These are phyloP conservation scores for Macrophya alboannulata DNA, from an alignment of 2,888 invertebrate genomes.

Conservation along the genomic window DNA sequence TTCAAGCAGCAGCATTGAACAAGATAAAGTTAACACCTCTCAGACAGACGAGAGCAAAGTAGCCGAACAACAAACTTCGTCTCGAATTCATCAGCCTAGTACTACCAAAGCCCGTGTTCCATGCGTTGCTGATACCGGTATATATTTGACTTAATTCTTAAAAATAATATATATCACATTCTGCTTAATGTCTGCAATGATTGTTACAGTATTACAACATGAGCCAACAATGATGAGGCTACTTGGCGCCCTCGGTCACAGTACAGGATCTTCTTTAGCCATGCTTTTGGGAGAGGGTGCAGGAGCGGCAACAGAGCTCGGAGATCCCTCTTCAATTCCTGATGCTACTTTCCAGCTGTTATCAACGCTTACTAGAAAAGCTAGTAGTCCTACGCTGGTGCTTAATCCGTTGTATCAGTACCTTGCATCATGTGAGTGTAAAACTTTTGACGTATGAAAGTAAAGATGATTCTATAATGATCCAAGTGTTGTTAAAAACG, in stretches of 20 bases:
- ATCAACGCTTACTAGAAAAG: conserved; percentile 88
- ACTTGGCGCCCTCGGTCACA: conserved; percentile 90
- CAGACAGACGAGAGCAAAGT: conserved; percentile 93
- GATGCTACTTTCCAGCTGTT: conserved; percentile 95
- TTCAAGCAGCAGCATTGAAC: conserved; percentile 66
- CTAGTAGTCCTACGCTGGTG: conserved; percentile 88
- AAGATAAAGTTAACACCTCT: conserved; percentile 77
- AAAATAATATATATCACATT: background rate
- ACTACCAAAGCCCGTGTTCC: conserved; percentile 80
- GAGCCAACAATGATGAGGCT: conserved; percentile 92
- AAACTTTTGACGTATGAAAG: conserved; percentile 65
- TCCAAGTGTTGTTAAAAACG: conserved; percentile 69
- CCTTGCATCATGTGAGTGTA: conserved; percentile 80
- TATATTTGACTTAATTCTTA: conserved; percentile 56
- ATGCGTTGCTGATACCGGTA: conserved; percentile 89
- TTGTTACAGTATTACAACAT: conserved; percentile 85
- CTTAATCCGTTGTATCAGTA: conserved; percentile 86
- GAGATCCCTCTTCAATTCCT: conserved; percentile 90
- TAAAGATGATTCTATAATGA: background rate
- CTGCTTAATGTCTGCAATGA: background rate
- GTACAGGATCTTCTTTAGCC: conserved; percentile 87
- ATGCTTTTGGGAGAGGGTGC: conserved; percentile 84
- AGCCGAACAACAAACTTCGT: conserved; percentile 83
- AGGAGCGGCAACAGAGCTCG: conserved; percentile 75
- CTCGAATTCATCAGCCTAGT: conserved; percentile 66